These are phyloP conservation scores for Coelogynopora nodosa DNA, from an alignment of 2,888 invertebrate species.

Conservation along the genomic window DNA sequence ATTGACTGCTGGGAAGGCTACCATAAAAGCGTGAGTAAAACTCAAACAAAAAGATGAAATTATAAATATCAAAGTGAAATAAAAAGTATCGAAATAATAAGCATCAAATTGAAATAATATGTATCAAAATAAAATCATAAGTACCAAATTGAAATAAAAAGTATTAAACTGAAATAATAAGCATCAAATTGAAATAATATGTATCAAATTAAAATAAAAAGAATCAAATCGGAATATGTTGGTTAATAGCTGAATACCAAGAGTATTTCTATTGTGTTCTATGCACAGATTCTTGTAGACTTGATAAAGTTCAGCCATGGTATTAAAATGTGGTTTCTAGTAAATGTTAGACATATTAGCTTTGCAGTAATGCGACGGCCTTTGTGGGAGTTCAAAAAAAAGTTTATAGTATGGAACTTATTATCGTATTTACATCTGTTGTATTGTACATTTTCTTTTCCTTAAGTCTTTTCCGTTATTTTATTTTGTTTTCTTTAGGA, in stretches of 20 bases:
- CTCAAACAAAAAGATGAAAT: too few relatives aligned
- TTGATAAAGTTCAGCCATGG: not conserved
- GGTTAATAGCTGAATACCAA: not conserved
- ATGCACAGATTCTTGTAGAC: not conserved
- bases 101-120: too few relatives aligned
- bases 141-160: too few relatives aligned
- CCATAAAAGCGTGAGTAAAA: too few relatives aligned
- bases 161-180: too few relatives aligned
- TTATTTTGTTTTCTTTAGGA: not conserved
- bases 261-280: not conserved
- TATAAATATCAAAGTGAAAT: too few relatives aligned
- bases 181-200: too few relatives aligned
- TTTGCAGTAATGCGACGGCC: not conserved
- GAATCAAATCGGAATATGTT: too few relatives aligned
- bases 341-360: not conserved
- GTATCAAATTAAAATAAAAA: too few relatives aligned
- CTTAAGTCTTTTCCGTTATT: not conserved
- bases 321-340: not conserved
- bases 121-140: too few relatives aligned
- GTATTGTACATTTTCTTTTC: not conserved
- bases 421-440: not conserved
- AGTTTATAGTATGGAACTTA: not conserved
- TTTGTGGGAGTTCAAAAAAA: not conserved
- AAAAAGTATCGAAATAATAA: too few relatives aligned
- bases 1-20: too few relatives aligned